These are phyloP conservation scores for Pogonophryne albipinna DNA, from an alignment of 2,797 vertebrate species.

Conservation along the genomic window DNA sequence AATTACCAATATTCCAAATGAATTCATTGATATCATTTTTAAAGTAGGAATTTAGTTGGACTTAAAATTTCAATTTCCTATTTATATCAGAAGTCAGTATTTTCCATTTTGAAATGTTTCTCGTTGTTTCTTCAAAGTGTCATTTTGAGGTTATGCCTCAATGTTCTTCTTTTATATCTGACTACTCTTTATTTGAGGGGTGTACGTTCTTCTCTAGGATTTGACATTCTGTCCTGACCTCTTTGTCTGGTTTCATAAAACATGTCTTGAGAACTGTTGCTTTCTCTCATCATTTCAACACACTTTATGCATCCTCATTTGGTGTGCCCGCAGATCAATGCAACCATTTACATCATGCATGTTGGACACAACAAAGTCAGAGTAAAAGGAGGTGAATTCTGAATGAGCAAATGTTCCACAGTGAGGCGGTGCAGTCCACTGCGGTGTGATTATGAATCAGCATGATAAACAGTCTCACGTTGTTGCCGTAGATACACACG, in stretches of 20 bases:
- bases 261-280: constrained; percentile 42
- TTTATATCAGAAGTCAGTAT: background rate
- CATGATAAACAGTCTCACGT: constrained; percentile 30
- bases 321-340: constrained; percentile 75
- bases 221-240: constrained; percentile 36
- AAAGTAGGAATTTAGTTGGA: too few species aligned
- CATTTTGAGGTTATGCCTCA: constrained; percentile 7
- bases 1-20: too few species aligned
- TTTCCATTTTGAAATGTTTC: constrained; percentile 16
- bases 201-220: constrained; percentile 11
- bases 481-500: constrained; percentile 35
- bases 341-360: constrained; percentile 72
- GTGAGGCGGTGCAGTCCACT: constrained; percentile 17
- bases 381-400: constrained; percentile 38
- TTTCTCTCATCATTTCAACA: constrained; percentile 52
- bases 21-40: too few species aligned
- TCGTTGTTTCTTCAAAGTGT: background rate
- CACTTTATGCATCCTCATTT: constrained; percentile 69
- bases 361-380: constrained; percentile 60
- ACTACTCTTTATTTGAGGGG: background rate
- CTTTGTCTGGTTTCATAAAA: constrained; percentile 39
- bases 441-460: constrained; percentile 19
- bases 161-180: background rate
- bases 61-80: too few species aligned
- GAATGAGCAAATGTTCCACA: constrained; percentile 42